These are phyloP conservation scores for Pyralis farinalis DNA, from an alignment of 2,888 invertebrate genomes.

Conservation along the genomic window DNA sequence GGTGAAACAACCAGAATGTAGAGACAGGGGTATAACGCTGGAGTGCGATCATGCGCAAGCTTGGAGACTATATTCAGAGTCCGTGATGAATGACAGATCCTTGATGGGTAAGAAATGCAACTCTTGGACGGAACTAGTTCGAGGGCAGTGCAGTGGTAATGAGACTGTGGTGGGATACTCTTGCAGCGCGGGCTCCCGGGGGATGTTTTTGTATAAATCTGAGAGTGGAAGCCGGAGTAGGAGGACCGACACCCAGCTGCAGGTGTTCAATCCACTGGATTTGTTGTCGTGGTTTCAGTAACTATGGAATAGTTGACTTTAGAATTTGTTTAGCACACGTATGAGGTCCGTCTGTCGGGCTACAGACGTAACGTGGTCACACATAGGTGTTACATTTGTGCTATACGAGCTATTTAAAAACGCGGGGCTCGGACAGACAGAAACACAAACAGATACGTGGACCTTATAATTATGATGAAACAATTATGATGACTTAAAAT, in stretches of 20 bases:
- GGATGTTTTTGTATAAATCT: conserved; percentile 56
- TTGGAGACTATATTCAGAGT: conserved; percentile 55
- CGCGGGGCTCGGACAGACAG: too few species aligned
- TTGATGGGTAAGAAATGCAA: conserved; percentile 42
- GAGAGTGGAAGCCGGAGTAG: conserved; percentile 18
- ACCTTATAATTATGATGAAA: too few species aligned
- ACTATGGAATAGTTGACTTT: neutral
- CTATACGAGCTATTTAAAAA: too few species aligned
- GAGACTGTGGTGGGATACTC: conserved; percentile 44
- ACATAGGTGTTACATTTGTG: too few species aligned
- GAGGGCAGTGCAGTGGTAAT: conserved; percentile 43
- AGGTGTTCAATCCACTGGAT: conserved; percentile 43
- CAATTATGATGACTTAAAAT: too few species aligned
- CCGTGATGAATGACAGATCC: conserved; percentile 32
- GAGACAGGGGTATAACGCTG: conserved; percentile 41
- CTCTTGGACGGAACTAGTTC: conserved; percentile 43
- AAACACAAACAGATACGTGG: too few species aligned
- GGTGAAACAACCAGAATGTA: conserved; percentile 57
- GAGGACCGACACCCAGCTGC: conserved; percentile 19
- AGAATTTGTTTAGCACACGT: too few species aligned
- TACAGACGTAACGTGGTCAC: too few species aligned
- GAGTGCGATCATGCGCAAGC: conserved; percentile 64
- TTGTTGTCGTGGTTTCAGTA: conserved; percentile 20
- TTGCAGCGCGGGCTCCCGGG: conserved; percentile 32
- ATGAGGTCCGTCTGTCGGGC: too few species aligned